Base-by-base conservation (phyloP, 1,140 invertebrate genomes). In the Calliopsis andreniformis region DNA sequence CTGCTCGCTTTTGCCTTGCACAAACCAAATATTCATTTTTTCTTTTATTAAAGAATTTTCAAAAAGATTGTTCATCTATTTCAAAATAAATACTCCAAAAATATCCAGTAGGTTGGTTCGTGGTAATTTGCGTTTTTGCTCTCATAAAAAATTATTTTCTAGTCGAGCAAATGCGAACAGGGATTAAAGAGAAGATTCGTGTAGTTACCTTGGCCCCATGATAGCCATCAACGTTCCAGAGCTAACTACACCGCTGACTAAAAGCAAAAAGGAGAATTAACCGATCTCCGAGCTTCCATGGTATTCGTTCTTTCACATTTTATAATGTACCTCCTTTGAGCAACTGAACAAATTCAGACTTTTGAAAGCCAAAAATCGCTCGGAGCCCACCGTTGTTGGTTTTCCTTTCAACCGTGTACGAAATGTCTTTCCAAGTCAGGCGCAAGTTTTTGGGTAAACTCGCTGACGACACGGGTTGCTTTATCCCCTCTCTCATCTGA, bases 151-250 rank as follows among this genome's bases (percentile, higher is more conserved):
- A 47, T 4, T n/a, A 18, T n/a, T 58, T 28, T 14, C 30, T 35
- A 10, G 20, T 3, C 18, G 32, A 58, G 32, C n/a, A n/a, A 23
- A 20, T 39, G 32, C 8, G n/a, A 23, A 1, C 20, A 23, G 14
- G 39, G 16, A 20, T 64, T 20, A 5, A 5, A 49, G 1, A 25
- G 7, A 39, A n/a, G 3, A 28, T 30, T 5, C 4, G 25, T 12
- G 18, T 42, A 47, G n/a, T 79, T 90, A 91, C 92, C 92, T 93
- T 28, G 90, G 86, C 49, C 92, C 93, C 91, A 93, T 89, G 30
- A 93, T 89, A 0, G 90, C 92, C 42, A 92, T 86, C 71, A 93
- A 78, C 71, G 86, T 86, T 28, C 89, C 89, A 56, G 89, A 89
- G 76, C 86, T 78, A 64, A 89, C 85, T 30, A 87, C 79, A 18